These are phyloP conservation scores for Teinopalpus imperialis DNA, from an alignment of 2,888 invertebrate genomes.

Conservation along the genomic window DNA sequence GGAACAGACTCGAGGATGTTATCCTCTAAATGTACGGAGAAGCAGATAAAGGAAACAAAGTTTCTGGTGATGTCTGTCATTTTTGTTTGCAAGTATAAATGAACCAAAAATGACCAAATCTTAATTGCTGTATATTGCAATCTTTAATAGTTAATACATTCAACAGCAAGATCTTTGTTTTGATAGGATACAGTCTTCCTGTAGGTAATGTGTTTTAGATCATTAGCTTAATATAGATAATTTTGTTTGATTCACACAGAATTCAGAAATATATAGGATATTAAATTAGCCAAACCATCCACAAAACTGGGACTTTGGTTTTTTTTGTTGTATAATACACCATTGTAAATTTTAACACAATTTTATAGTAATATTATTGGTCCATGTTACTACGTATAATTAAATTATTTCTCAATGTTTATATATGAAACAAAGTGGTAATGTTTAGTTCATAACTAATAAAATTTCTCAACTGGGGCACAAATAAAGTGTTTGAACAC, in stretches of 20 bases:
- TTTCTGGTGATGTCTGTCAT: conserved; percentile 36
- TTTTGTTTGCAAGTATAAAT: conserved; percentile 38
- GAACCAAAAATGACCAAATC: conserved; percentile 49
- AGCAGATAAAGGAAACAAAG: conserved; percentile 41
- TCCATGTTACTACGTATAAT: no score
- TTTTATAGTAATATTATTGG: no score
- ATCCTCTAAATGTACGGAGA: conserved; percentile 39
- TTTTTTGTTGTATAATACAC: conserved; percentile 9
- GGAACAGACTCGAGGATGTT: conserved; percentile 39
- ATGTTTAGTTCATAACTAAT: no score
- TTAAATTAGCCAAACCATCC: no score
- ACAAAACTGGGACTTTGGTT: no score
- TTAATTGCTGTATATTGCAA: conserved; percentile 21
- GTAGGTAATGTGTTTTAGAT: not conserved
- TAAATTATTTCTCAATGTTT: not conserved
- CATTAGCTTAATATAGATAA: not conserved
- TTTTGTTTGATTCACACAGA: conserved; percentile 19
- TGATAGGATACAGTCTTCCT: no score
- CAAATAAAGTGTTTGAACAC: no score
- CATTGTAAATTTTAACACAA: conserved; percentile 16
- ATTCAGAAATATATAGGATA: no score
- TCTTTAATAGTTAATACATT: conserved; percentile 24
- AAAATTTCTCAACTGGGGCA: no score
- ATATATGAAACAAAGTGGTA: no score
- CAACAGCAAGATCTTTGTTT: no score